phyloP scores from a whole-genome alignment of 1,140 invertebrate species.

The Achroia grisella region DNA sequence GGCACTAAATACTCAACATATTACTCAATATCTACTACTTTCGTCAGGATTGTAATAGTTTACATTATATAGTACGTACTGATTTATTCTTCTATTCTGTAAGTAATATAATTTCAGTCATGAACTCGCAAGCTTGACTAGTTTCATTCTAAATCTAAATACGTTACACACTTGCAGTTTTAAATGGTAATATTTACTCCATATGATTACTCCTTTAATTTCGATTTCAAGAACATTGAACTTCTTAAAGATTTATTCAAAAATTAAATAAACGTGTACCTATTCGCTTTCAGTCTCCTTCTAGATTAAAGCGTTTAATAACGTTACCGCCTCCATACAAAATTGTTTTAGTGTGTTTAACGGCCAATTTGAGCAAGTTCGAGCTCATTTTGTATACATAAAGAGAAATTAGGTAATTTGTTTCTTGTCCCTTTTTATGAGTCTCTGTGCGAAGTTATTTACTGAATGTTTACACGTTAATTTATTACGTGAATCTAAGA shows the following conservation, averaged over 20 bases:
- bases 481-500: conserved; percentile 20
- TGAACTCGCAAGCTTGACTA: no score
- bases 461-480: conserved; percentile 17
- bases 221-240: conserved; percentile 5
- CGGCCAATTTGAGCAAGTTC: conserved; percentile 41
- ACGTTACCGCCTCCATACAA: conserved; percentile 31
- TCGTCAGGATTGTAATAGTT: no score
- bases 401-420: conserved; percentile 59
- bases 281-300: conserved; percentile 23
- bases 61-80: no score
- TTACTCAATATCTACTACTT: no score
- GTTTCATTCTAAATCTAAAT: no score
- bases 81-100: no score
- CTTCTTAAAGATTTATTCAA: conserved; percentile 24
- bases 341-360: conserved; percentile 49
- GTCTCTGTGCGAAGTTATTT: conserved; percentile 32
- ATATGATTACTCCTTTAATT: conserved; percentile 1
- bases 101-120: no score
- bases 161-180: no score
- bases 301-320: conserved; percentile 44
- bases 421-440: conserved; percentile 38
- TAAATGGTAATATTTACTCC: neutral
- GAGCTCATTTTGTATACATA: conserved; percentile 49
- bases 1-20: no score
- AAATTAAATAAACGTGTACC: conserved; percentile 26